Evolutionary conservation across 2,797 vertebrate species (phyloP), one percentile per base, ranked within the genome.

Genomic region (Mionectes olivaceus): DNA sequence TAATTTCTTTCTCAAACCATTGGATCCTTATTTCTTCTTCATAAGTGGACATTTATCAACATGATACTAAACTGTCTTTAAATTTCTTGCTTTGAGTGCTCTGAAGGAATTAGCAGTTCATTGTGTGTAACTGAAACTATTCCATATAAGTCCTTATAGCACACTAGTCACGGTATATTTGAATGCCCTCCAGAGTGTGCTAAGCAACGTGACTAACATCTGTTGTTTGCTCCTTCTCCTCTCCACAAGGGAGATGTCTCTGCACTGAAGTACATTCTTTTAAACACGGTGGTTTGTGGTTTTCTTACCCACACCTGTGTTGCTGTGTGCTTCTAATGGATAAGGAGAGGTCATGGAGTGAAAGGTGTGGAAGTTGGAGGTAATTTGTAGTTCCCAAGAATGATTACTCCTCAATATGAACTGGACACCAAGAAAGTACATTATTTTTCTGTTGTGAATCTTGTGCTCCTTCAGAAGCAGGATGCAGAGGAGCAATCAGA

Each of bases 71-170:
- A 65, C 44, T 89, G 89, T 91, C 87, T 27, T 88, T 74, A 84
- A 63, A 64, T 84, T 83, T 73, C 74, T 93, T 89, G 87, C 65
- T 14, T 69, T 87, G 90, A 61, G 70, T 74, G 56, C 84, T 94
- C 70, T 84, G 60, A 70, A 83, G 73, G 77, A 94, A 93, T 87
- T 81, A 87, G 23, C 33, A 76, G 79, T 70, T 92, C 76, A 22
- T 76, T 57, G 27, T 86, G 61, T 88, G 82, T 78, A 73, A 90
- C 83, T 1, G 2, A 87, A 94, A 94, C 93, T 86, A 81, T 90
- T 94, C 94, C 95, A 90, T 96, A 87, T 93, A 96, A 90, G 93
- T 96, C 95, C 83, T 79, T 90, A 56, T 43, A 88, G 76, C 84
- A 63, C 2, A 5, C 89, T 74, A 76, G 80, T 91, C 91, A 70